Base-by-base conservation (phyloP, 2,888 invertebrate species). In the Ceratothoa steindachneri region DNA sequence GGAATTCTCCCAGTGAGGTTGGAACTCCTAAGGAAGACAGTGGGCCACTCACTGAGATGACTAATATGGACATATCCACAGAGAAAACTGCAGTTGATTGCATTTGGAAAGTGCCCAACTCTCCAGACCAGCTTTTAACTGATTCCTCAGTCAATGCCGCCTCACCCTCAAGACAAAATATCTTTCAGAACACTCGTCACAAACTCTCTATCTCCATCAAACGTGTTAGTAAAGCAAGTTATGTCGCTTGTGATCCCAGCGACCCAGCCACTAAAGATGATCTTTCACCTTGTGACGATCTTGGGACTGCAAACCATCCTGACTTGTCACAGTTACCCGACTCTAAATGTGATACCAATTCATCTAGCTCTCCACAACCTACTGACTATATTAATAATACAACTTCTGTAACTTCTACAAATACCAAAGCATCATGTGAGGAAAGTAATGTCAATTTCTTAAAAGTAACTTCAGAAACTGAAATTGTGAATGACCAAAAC, bases 401-500 rank as follows among this genome's bases (percentile, higher is more conserved):
- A n/a, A n/a, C n/a, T n/a, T n/a, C n/a, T n/a, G n/a, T n/a, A n/a
- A n/a, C 5, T 41, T 41, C 41, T 9, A 5, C 41, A 41, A 41
- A 15, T 41, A 41, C 41, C 9, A 60, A 60, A 60, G 2, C 2
- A 60, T 24, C 27, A 7, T 60, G 24, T 60, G 60, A 30, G 29
- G 30, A 67, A 30, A 67, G 22, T 29, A 22, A 67, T 28, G 15
- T 22, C 22, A 67, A 67, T n/a, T 67, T 28, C n/a, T 67, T 29
- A 29, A 67, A 67, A 22, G 30, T 67, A 22, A 30, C 67, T 28
- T 29, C 67, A n/a, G 67, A 29, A n/a, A 9, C 67, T 29, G 67
- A 67, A n/a, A 1, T 30, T n/a, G 29, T 27, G n/a, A 30, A 5
- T 67, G 30, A 67, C 29, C n/a, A 82, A 30, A 84, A 84, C 52